Conservation (phyloP, 2,888 invertebrate species). For the Temnothorax rugatulus region DNA sequence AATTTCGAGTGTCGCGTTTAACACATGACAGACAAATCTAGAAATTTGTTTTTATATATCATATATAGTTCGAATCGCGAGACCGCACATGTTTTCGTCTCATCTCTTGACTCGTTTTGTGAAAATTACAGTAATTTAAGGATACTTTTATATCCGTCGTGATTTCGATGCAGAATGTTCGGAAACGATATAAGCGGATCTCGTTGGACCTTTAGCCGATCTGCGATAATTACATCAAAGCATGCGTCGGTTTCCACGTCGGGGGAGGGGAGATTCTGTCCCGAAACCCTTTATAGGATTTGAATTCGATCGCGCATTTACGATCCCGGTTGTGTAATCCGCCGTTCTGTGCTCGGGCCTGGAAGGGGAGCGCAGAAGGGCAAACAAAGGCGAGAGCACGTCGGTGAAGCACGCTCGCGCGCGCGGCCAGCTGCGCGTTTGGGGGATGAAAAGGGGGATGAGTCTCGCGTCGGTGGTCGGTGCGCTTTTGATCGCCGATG, state of each 20-base stretch:
- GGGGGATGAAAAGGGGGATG: constrained; percentile 24
- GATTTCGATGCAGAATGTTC: background rate
- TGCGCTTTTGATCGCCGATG: constrained; percentile 18
- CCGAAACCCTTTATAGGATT: background rate
- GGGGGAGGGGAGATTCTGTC: background rate
- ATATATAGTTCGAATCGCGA: background rate
- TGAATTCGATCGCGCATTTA: background rate
- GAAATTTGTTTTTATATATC: background rate
- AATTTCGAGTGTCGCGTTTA: background rate
- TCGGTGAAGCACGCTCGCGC: constrained; percentile 37
- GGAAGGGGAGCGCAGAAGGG: constrained; percentile 28
- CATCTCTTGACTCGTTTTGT: background rate
- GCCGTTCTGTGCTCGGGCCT: background rate
- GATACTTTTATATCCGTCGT: background rate
- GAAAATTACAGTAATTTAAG: background rate
- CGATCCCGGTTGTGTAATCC: constrained; percentile 10
- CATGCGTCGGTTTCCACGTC: background rate
- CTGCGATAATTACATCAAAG: constrained; percentile 25
- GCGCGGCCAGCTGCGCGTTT: constrained; percentile 51
- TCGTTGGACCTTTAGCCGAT: background rate
- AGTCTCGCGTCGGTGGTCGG: constrained; percentile 1
- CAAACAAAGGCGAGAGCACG: constrained; percentile 52
- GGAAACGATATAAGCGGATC: constrained; percentile 21
- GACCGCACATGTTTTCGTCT: background rate
- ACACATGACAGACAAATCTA: background rate